Evolutionary conservation across 1,140 invertebrate genomes (phyloP).

Genomic region (Trichoplusia ni): DNA sequence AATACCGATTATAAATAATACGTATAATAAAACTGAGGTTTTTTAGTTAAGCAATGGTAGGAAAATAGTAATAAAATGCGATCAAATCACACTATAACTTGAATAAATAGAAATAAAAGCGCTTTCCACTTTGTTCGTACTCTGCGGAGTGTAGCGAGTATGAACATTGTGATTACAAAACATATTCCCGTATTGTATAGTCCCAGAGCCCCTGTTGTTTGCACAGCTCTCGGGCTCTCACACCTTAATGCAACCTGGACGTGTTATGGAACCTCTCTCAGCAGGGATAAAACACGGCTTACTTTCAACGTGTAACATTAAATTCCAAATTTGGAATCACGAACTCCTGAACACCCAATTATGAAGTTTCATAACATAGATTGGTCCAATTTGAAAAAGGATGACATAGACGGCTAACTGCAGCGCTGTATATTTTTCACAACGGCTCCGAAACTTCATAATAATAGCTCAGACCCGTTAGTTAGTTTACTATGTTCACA

Average conservation of each 20-base stretch:
- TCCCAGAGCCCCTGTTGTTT: constrained; percentile 17
- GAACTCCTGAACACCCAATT: too few relatives aligned
- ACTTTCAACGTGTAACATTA: not conserved
- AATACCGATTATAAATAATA: too few relatives aligned
- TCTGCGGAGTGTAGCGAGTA: not conserved
- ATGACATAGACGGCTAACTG: too few relatives aligned
- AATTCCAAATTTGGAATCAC: too few relatives aligned
- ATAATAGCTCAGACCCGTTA: too few relatives aligned
- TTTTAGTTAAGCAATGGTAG: not conserved
- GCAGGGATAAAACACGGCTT: not conserved
- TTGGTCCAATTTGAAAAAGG: too few relatives aligned
- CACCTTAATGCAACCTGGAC: constrained; percentile 14
- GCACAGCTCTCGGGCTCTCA: constrained; percentile 14
- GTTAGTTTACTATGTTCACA: too few relatives aligned
- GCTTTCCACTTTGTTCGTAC: not conserved
- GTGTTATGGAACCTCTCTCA: constrained; percentile 9
- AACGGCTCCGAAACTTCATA: too few relatives aligned
- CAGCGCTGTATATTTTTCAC: too few relatives aligned
- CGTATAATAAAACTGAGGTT: not conserved
- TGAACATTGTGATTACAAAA: constrained; percentile 9
- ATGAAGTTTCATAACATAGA: too few relatives aligned
- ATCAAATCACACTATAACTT: not conserved
- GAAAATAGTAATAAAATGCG: not conserved
- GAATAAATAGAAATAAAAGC: not conserved
- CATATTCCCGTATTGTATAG: constrained; percentile 2